phyloP scores from a whole-genome alignment of 2,113 vertebrate genomes.

The Corapipo altera region DNA sequence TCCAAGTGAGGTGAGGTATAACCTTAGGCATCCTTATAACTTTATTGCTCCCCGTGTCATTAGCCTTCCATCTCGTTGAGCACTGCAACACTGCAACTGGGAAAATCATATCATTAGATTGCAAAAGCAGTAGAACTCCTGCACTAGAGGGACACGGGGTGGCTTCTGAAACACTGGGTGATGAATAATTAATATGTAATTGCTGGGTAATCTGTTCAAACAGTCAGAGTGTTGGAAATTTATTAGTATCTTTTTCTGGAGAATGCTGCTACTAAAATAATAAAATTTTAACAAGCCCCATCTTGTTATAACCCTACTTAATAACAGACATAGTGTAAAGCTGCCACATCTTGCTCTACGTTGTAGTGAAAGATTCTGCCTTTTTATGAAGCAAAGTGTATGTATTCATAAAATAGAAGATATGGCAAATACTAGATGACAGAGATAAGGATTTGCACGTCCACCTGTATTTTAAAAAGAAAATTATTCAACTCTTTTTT shows the following conservation, averaged over 20 bases:
- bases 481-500: not conserved
- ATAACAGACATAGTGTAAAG: not conserved
- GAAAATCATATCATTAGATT: constrained; percentile 22
- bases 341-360: not conserved
- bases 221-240: not conserved
- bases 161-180: constrained; percentile 7
- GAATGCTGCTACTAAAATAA: not conserved
- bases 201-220: constrained; percentile 21
- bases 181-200: constrained; percentile 52
- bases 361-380: not conserved
- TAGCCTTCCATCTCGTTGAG: not conserved
- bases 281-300: not conserved
- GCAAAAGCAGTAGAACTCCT: constrained; percentile 9
- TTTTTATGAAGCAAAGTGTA: not conserved
- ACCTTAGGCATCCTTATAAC: not conserved
- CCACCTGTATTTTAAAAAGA: not conserved
- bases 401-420: not conserved
- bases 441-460: not conserved
- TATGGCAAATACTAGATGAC: not conserved
- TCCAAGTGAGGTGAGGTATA: not conserved
- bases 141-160: not conserved
- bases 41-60: not conserved
- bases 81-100: not conserved
- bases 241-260: not conserved
- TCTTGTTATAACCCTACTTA: not conserved